phyloP scores from a whole-genome alignment of 2,113 vertebrate genomes.

The Maccullochella peelii region DNA sequence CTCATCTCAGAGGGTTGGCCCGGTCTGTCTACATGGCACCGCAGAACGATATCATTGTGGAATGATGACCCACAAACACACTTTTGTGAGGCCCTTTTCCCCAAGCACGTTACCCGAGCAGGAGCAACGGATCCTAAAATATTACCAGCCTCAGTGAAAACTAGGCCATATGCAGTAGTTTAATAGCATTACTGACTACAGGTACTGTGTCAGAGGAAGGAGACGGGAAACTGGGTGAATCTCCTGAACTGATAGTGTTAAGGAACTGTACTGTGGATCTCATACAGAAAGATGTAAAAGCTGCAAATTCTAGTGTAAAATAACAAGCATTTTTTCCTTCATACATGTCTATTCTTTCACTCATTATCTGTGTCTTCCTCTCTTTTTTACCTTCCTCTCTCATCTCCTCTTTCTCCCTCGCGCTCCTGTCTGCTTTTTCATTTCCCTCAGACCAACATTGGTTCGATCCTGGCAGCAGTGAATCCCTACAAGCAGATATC shows the following conservation, averaged over 20 bases:
- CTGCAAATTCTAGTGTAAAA: neutral
- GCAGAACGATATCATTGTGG: conserved; percentile 43
- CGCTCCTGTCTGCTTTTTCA: neutral
- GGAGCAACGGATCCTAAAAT: conserved; percentile 61
- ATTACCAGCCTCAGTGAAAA: conserved; percentile 51
- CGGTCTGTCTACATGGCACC: conserved; percentile 12
- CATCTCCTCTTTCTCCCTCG: neutral
- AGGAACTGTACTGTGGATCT: neutral
- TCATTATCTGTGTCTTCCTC: neutral
- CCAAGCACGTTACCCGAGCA: conserved; percentile 52
- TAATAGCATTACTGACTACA: conserved; percentile 24
- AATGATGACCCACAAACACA: conserved; percentile 78
- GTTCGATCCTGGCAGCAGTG: conserved; percentile 92
- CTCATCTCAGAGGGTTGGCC: conserved; percentile 34
- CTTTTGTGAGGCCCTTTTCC: conserved; percentile 57
- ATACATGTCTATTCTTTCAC: neutral
- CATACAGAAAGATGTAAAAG: neutral
- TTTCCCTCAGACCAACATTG: conserved; percentile 90
- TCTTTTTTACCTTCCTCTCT: neutral
- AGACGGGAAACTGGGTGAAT: conserved; percentile 9
- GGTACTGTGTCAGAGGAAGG: conserved; percentile 31
- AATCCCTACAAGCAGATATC: conserved; percentile 91
- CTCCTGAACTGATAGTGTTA: neutral
- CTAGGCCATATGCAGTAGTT: conserved; percentile 50
- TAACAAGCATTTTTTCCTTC: neutral